Conservation (phyloP, 1,140 invertebrate genomes). For the Brachionus paranguensis region DNA sequence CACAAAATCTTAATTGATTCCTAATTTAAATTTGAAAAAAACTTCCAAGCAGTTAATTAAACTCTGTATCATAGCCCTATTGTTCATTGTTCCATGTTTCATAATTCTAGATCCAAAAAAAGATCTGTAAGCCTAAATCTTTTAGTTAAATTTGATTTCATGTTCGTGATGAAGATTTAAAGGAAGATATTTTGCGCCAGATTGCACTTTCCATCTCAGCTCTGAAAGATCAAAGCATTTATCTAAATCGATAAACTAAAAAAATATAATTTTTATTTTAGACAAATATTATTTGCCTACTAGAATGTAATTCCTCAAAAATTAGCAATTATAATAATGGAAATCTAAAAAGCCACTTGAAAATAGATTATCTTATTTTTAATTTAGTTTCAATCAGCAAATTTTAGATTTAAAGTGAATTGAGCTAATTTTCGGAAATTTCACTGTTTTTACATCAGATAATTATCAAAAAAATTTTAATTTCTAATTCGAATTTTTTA, state of each 20-base stretch:
- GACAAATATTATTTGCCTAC: neutral
- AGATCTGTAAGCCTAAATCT: neutral
- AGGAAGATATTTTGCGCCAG: neutral
- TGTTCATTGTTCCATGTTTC: neutral
- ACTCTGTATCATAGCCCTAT: neutral
- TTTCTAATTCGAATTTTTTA: too few species aligned
- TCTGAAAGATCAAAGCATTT: neutral
- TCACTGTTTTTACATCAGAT: too few species aligned
- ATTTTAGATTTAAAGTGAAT: neutral
- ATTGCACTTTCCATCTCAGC: neutral
- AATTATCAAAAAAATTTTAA: too few species aligned
- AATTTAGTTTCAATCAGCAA: neutral
- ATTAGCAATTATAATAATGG: neutral
- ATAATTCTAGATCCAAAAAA: neutral
- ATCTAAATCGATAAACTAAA: neutral
- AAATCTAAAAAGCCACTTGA: neutral
- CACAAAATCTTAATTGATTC: neutral
- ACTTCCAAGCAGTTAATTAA: neutral
- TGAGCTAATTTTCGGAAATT: neutral
- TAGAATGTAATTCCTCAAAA: neutral
- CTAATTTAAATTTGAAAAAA: neutral
- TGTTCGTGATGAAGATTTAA: neutral
- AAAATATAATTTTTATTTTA: neutral
- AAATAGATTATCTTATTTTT: neutral
- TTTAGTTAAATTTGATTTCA: neutral